Percentiles rank a stretch among this genome's conserved stretches.
phyloP scores from a whole-genome alignment of 1,140 invertebrate species.

The Bursaphelenchus mucronatus region DNA sequence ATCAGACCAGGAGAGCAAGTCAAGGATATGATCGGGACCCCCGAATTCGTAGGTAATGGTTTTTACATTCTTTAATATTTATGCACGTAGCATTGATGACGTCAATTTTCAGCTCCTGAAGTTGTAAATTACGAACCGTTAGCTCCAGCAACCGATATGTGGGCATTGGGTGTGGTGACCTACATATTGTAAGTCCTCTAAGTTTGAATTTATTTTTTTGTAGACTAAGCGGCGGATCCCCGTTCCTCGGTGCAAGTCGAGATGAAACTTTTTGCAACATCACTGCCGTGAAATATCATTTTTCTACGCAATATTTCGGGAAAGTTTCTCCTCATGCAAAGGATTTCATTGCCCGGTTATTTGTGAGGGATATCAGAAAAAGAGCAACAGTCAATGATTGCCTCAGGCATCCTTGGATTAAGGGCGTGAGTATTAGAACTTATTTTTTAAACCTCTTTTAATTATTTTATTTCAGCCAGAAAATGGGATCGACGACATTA shows the following conservation, averaged over 20 bases:
- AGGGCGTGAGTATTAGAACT: constrained; percentile 28
- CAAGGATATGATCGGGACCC: constrained; percentile 66
- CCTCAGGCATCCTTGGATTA: constrained; percentile 70
- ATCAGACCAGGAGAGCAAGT: constrained; percentile 62
- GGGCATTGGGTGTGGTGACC: constrained; percentile 64
- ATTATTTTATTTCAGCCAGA: constrained; percentile 63
- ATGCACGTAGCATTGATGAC: constrained; percentile 25
- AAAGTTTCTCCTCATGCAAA: constrained; percentile 65
- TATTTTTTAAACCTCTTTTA: constrained; percentile 63
- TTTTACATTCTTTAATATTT: constrained; percentile 18
- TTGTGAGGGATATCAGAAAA: constrained; percentile 66
- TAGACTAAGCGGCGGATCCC: constrained; percentile 66
- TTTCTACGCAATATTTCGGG: constrained; percentile 65
- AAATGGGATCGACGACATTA: constrained; percentile 40
- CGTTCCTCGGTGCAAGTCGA: constrained; percentile 66
- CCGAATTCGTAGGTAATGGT: constrained; percentile 66
- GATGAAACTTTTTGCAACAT: constrained; percentile 68
- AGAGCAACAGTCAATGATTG: constrained; percentile 68
- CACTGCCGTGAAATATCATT: constrained; percentile 65
- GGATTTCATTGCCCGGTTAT: constrained; percentile 66
- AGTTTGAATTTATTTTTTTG: constrained; percentile 29
- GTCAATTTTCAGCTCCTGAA: constrained; percentile 64
- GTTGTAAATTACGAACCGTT: constrained; percentile 65
- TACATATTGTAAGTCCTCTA: constrained; percentile 62
- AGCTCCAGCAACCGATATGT: constrained; percentile 63